A percentile compares a stretch with the other conserved stretches of the same genome.
phyloP scores from a whole-genome alignment of 2,888 invertebrate species.

The Sympetrum striolatum region DNA sequence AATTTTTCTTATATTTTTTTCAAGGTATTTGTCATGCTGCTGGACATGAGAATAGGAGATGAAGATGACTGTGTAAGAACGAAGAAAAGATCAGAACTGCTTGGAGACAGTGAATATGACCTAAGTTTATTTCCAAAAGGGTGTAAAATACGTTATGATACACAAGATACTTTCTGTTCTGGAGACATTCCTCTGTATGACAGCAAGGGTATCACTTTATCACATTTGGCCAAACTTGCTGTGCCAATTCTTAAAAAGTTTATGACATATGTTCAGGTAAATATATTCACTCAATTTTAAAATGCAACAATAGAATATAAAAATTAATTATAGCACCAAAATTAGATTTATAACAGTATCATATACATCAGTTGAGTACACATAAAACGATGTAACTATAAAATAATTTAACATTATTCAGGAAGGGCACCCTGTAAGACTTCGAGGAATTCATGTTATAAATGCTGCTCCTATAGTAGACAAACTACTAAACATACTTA shows the following conservation, averaged over 20 bases:
- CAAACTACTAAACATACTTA: slow-evolving; percentile 71
- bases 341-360: no score
- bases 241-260: slow-evolving; percentile 69
- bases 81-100: not conserved
- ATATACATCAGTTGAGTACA: no score
- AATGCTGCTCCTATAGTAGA: slow-evolving; percentile 73
- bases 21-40: slow-evolving; percentile 74
- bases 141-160: slow-evolving; percentile 1
- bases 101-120: slow-evolving; percentile 1
- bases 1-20: not conserved
- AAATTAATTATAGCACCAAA: no score
- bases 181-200: slow-evolving; percentile 74
- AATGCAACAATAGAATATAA: no score
- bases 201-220: slow-evolving; percentile 71
- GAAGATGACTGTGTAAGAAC: not conserved
- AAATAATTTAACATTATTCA: slow-evolving; percentile 52
- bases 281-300: no score
- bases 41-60: slow-evolving; percentile 70
- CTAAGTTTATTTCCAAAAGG: not conserved
- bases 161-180: slow-evolving; percentile 65
- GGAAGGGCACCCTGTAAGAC: slow-evolving; percentile 72
- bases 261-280: slow-evolving; percentile 72
- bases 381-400: no score
- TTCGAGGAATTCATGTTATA: slow-evolving; percentile 72
- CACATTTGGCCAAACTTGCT: slow-evolving; percentile 70